phyloP scores from a whole-genome alignment of 2,113 vertebrate species.

The Coreoperca whiteheadi region DNA sequence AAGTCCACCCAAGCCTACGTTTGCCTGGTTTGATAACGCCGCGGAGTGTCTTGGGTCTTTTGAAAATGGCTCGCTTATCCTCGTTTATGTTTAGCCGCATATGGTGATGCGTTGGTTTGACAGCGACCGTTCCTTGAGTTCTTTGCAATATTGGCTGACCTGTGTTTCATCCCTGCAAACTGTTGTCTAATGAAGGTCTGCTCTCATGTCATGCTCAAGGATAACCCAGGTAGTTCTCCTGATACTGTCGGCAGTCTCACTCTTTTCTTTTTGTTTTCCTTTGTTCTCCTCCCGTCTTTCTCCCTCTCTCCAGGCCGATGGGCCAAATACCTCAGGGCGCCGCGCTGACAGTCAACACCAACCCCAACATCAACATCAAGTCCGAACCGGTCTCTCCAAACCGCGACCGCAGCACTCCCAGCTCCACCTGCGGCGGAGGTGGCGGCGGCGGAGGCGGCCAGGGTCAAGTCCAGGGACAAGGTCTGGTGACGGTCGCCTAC shows the following conservation, averaged over 20 bases:
- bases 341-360: conserved; percentile 93
- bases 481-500: conserved; percentile 81
- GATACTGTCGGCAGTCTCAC: neutral
- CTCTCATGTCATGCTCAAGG: neutral
- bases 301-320: conserved; percentile 85
- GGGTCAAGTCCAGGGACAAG: conserved; percentile 69
- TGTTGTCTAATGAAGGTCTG: neutral
- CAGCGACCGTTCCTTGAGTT: neutral
- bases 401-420: conserved; percentile 91
- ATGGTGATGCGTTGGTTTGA: conserved; percentile 7
- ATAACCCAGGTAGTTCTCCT: neutral
- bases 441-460: conserved; percentile 16
- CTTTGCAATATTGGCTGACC: conserved; percentile 15
- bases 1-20: neutral
- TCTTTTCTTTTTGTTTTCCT: neutral
- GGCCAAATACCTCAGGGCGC: conserved; percentile 88
- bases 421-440: conserved; percentile 43
- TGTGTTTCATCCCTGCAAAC: conserved; percentile 40
- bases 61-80: conserved; percentile 5
- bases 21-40: conserved; percentile 1
- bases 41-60: conserved; percentile 7
- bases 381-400: conserved; percentile 95
- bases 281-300: neutral
- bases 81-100: conserved; percentile 16
- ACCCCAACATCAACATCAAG: conserved; percentile 95